Evolutionary conservation across 2,888 invertebrate genomes (phyloP), one percentile per base, ranked within the genome.

Genomic region (Agrotis ipsilon): DNA sequence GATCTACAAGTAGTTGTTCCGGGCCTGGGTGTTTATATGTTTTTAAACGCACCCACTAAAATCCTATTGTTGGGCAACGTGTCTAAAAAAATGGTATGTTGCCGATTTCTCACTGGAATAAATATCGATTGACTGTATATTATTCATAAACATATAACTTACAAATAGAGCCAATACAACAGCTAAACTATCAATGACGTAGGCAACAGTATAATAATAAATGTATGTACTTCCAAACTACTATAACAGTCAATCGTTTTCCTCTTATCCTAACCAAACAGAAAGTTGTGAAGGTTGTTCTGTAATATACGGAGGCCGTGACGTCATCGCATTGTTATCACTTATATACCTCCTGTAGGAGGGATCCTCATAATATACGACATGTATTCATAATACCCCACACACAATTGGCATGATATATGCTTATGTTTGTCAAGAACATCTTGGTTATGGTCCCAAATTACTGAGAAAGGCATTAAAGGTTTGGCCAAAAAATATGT

Each of bases 371-470:
- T 54, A 39, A 48, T 59, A n/a, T 61, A 49, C 16, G n/a, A 48
- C 45, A 49, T 51, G 51, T 74, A 72, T 67, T 57, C 60, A 74
- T 46, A 74, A 73, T 55, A 32, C 51, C 48, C 18, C 45, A 19
- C 54, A 19, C 54, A 62, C 64, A 55, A 59, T 80, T 58, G 49
- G 32, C 24, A 39, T 68, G 80, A 83, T 80, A 45, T 82, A 82
- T 79, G 65, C 27, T 43, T 66, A 45, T 78, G 73, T 82, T 82
- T 78, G 52, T 64, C 27, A 48, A 18, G 14, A 79, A 1, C 48
- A 49, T 43, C 11, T 49, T 11, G 32, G 1, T 0, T 48, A n/a
- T 13, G 0, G 4, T 3, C 1, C n/a, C 4, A 39, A 39, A 39
- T 39, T 11, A 39, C 9, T 11, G 11, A 32, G 7, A 39, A 39